phyloP scores from a whole-genome alignment of 2,797 vertebrate genomes.

The Halcyon badia region DNA sequence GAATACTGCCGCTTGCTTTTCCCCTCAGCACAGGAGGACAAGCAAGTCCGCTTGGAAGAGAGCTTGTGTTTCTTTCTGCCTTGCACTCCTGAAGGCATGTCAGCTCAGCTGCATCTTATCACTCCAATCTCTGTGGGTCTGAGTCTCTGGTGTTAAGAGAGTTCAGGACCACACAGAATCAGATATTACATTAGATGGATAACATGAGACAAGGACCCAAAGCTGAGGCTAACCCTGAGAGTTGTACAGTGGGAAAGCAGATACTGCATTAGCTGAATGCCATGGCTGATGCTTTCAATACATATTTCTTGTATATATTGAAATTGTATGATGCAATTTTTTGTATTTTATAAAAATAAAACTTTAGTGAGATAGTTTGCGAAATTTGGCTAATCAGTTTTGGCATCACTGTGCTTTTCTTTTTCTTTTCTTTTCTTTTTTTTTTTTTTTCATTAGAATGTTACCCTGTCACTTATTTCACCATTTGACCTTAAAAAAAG shows the following conservation, averaged over 20 bases:
- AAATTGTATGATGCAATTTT: neutral
- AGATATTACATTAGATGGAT: neutral
- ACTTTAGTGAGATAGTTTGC: neutral
- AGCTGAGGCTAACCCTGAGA: neutral
- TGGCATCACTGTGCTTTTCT: neutral
- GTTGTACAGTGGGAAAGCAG: neutral
- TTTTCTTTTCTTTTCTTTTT: neutral
- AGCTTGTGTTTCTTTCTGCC: neutral
- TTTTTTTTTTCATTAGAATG: neutral
- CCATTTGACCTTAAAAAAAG: neutral
- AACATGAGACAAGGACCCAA: neutral
- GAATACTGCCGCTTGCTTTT: neutral
- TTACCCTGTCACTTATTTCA: neutral
- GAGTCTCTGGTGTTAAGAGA: neutral
- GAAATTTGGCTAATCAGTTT: neutral
- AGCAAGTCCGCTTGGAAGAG: neutral
- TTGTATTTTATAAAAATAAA: neutral
- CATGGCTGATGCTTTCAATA: neutral
- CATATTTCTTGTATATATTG: neutral
- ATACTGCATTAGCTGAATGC: neutral
- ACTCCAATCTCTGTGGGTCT: neutral
- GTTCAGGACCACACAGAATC: constrained; percentile 53
- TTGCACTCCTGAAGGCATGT: neutral
- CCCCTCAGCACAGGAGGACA: neutral
- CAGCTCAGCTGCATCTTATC: neutral